Conservation (phyloP, 2,797 vertebrate species). For the Rhinella marina region DNA sequence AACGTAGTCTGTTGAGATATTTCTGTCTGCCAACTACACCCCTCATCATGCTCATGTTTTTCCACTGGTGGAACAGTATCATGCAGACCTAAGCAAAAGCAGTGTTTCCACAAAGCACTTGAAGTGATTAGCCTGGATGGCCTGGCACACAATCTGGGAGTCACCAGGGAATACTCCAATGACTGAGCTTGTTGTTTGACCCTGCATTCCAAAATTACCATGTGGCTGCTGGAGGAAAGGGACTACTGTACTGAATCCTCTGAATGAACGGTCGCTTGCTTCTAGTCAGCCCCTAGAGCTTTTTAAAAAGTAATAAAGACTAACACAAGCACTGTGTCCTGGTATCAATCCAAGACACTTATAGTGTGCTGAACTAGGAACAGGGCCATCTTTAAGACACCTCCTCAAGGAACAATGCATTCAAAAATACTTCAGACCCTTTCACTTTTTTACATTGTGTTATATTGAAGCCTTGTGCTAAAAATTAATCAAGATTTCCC, state of each 20-base stretch:
- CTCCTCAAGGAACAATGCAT: neutral
- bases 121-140: slow-evolving; percentile 75
- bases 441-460: too few species aligned
- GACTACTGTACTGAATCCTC: slow-evolving; percentile 61
- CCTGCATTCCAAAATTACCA: slow-evolving; percentile 83
- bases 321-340: slow-evolving; percentile 1
- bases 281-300: slow-evolving; percentile 56
- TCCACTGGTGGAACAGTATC: slow-evolving; percentile 83
- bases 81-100: slow-evolving; percentile 77
- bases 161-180: slow-evolving; percentile 75
- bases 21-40: slow-evolving; percentile 79
- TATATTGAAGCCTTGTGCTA: too few species aligned
- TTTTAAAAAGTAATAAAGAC: slow-evolving; percentile 47
- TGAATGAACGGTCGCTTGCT: slow-evolving; percentile 66
- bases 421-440: too few species aligned
- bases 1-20: slow-evolving; percentile 71
- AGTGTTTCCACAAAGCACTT: slow-evolving; percentile 80
- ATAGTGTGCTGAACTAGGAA: neutral
- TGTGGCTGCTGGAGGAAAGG: slow-evolving; percentile 74
- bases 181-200: slow-evolving; percentile 86
- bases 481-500: too few species aligned
- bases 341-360: slow-evolving; percentile 22
- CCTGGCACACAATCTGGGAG: slow-evolving; percentile 76
- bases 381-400: slow-evolving; percentile 28
- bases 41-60: slow-evolving; percentile 79